Evolutionary conservation across 2,797 vertebrate species (phyloP), one percentile per base, ranked within the genome.

Genomic region (Poecilia wingei): DNA sequence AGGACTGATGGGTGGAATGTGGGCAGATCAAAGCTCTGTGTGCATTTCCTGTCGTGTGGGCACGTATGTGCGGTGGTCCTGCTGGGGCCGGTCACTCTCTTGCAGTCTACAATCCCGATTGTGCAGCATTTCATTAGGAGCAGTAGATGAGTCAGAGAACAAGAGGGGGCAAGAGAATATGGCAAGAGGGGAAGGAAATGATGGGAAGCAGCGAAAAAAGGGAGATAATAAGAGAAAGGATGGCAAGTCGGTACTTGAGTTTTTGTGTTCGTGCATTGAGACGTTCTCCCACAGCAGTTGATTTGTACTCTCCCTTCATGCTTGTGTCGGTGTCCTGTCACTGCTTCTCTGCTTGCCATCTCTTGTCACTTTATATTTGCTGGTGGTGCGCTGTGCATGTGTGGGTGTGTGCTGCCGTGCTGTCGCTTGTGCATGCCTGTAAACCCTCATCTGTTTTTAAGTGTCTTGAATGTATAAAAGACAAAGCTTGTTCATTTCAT

Each of bases 51-150:
- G 78, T 72, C 57, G 76, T 83, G 66, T 53, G 72, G 78, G 51
- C 72, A 82, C 84, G 86, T 41, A 47, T 79, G 82, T 85, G 77
- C 69, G 57, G 33, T 72, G 72, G 82, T 53, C 70, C 81, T 83
- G 82, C 76, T 49, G 87, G 84, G 36, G 83, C 79, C 66, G 84
- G 77, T 80, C 70, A 36, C 82, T 91, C 86, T 82, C 79, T 80
- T 83, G 78, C 85, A 87, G 85, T 92, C 91, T 88, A 82, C 89
- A 89, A 88, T 92, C 87, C 87, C 80, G 90, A 93, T 94, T 89
- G 93, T 94, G 84, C 88, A 84, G 87, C 74, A 82, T 91, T 93
- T 93, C 86, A 92, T 93, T 91, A 93, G 87, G 79, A 91, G 83
- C 72, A 85, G 89, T 79, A 89, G 86, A 94, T 92, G 89, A 91